Base-by-base conservation (phyloP, 1,140 invertebrate genomes). In the Copidosoma floridanum region DNA sequence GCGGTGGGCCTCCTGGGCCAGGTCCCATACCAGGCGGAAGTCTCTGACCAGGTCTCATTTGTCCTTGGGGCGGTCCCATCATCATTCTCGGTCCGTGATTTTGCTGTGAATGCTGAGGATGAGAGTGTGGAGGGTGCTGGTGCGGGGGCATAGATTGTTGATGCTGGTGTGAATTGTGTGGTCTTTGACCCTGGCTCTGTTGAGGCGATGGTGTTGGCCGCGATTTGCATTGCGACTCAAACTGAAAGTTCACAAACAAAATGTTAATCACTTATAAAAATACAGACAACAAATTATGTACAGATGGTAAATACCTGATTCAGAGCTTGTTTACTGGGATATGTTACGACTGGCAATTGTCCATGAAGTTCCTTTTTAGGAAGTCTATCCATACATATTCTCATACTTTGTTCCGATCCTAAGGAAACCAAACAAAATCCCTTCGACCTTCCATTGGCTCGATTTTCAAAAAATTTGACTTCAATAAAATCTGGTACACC, bases 401-500 rank as follows among this genome's bases (percentile, higher is more conserved):
- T 85, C 69, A 95, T 87, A 62, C 96, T 98, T 61, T 86, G 85
- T 69, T 99, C 97, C 0, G 95, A 98, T 12, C 91, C 92, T 46
- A 98, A 82, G 2, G 93, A 92, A 65, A 97, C 88, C 16, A 95
- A 89, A 76, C 94, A 97, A 78, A 97, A 97, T 40, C 98, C 98
- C 85, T 99, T 99, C 0, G 95, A 98, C 78, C 99, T 97, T 24
- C 98, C 98, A 85, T 99, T 99, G 11, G 94, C 92, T 68, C 97
- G 87, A 82, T 99, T 99, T 81, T 99, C 97, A 83, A 98, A 98
- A 81, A 99, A 99, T 81, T 99, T 99, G 12, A 99, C 94, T 76
- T 99, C 98, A 64, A 97, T 84, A 66, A 99, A 89, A 79, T 99
- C 98, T 59, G 83, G 86, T 3, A 99, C 90, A 20, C 96, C 97